Base-by-base conservation (phyloP, 92 coral and sea anemone genomes). In the Epizoanthus fatuus region DNA sequence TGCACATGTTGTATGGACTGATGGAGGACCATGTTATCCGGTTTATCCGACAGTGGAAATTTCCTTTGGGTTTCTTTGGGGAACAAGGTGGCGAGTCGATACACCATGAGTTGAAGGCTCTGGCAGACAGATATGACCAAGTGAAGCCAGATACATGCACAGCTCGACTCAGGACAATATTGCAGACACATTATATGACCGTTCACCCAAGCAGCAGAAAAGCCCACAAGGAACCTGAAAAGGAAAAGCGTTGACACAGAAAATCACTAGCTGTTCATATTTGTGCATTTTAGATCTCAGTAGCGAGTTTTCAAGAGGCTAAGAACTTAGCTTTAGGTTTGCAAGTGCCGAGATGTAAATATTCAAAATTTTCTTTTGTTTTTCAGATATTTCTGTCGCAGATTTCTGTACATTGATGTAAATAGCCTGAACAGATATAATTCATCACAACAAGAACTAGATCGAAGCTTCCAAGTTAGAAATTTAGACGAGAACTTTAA, bases 81-180 rank as follows among this genome's bases (percentile, higher is more conserved):
- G 69, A 82, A 39, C 86, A 82, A 16, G 86, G 86, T 35, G 86
- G 78, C 1, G 86, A 82, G 38, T 82, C 86, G 11, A 85, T 85
- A 14, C 75, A 85, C 49, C 62, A 75, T 7, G 74, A 60, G 35
- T 64, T 85, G 11, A 53, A 22, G 12, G 29, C 14, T 3, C 56
- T 84, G 38, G 20, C 38, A 16, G 20, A 44, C 3, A 69, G 66
- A 8, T 85, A 60, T 42, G 3, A 8, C 14, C 14, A 51, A 7
- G 69, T 65, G 9, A 63, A 63, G 32, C 81, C 70, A 42, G 55
- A 11, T n/a, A n/a, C n/a, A n/a, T n/a, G n/a, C 2, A 56, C 64
- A 19, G 19, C n/a, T 6, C 69, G 69, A 4, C 25, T 56, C 22
- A 74, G 63, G 62, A 11, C 20, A 35, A 85, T 65, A 76, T 25